Evolutionary conservation across 2,113 vertebrate species (phyloP).

Genomic region (Oxygymnocypris stewartii): DNA sequence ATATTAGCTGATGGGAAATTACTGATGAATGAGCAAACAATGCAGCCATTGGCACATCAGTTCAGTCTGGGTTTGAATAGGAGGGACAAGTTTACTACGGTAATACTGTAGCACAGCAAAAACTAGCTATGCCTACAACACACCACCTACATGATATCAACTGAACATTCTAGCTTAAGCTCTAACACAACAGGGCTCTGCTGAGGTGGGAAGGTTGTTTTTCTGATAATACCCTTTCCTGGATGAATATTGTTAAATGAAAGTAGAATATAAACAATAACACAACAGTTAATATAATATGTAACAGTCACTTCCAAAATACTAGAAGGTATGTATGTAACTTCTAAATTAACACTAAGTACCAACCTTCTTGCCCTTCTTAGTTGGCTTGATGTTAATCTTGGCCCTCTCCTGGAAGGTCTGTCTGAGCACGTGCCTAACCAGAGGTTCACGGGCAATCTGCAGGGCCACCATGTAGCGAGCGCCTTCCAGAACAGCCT

Average conservation of each 20-base stretch:
- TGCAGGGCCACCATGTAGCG: constrained; percentile 99
- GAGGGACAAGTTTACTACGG: background rate
- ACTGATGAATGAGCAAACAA: background rate
- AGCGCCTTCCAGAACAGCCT: constrained; percentile 93
- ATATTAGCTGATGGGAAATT: background rate
- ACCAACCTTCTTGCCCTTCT: constrained; percentile 95
- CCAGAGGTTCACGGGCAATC: constrained; percentile 93
- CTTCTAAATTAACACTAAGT: background rate
- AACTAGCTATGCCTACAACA: background rate
- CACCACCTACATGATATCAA: background rate
- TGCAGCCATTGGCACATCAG: background rate
- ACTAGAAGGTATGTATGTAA: background rate
- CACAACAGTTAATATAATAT: background rate
- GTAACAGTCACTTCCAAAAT: background rate
- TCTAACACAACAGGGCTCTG: background rate
- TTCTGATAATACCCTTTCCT: constrained; percentile 38
- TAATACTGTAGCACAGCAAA: background rate
- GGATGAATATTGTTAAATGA: constrained; percentile 22
- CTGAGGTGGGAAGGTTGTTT: background rate
- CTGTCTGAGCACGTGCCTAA: constrained; percentile 94
- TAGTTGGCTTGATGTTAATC: constrained; percentile 93
- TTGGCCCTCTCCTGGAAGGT: constrained; percentile 98
- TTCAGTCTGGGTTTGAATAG: background rate
- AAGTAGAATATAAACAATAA: constrained; percentile 19
- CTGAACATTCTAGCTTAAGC: constrained; percentile 11